These are phyloP conservation scores for Ganaspis brasiliensis DNA, from an alignment of 2,888 invertebrate species.

Conservation along the genomic window DNA sequence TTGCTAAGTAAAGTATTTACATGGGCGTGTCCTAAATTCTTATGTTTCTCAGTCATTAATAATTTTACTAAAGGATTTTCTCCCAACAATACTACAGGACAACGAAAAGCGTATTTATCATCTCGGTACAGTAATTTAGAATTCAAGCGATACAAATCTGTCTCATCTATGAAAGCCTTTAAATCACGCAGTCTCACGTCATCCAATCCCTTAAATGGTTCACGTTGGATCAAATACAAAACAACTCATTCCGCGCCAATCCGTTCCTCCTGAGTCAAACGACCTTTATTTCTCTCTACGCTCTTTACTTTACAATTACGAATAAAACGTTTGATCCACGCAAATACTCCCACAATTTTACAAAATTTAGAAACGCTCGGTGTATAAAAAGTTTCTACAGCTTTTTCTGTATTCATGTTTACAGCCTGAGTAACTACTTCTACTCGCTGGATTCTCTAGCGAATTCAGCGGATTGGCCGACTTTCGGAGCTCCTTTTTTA, in stretches of 20 bases:
- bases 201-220: slow-evolving; percentile 36
- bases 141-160: slow-evolving; percentile 46
- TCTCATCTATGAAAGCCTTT: slow-evolving; percentile 12
- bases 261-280: slow-evolving; percentile 41
- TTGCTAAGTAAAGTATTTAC: background rate
- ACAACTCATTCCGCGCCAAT: slow-evolving; percentile 26
- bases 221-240: slow-evolving; percentile 42
- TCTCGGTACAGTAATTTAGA: slow-evolving; percentile 61
- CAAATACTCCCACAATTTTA: slow-evolving; percentile 7
- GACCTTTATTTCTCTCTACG: slow-evolving; percentile 5
- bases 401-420: background rate
- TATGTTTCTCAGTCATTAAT: slow-evolving; percentile 58
- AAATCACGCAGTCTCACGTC: slow-evolving; percentile 33
- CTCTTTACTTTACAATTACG: slow-evolving; percentile 32
- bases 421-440: background rate
- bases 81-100: slow-evolving; percentile 65
- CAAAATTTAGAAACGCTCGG: slow-evolving; percentile 13
- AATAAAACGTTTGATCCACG: slow-evolving; percentile 30
- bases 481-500: slow-evolving; percentile 40
- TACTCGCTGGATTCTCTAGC: background rate
- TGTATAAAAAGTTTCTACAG: slow-evolving; percentile 5
- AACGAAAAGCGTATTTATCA: slow-evolving; percentile 60
- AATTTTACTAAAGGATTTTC: slow-evolving; percentile 61
- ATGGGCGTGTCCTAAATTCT: slow-evolving; percentile 46
- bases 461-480: background rate